Evolutionary conservation across 2,797 vertebrate species (phyloP).

Genomic region (Onychomys leucogaster): DNA sequence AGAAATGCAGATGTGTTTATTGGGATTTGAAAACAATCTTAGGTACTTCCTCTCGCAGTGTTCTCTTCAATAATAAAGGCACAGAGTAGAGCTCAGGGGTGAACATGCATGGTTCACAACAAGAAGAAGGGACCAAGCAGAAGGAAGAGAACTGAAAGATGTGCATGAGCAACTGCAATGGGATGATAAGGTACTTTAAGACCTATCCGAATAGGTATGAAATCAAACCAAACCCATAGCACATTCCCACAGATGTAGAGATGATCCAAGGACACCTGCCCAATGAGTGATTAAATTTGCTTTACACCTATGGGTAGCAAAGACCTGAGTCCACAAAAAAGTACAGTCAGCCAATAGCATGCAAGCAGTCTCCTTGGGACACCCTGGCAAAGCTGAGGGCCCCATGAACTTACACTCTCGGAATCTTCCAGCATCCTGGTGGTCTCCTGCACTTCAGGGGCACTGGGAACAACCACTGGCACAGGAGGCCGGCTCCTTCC

Average conservation of each 20-base stretch:
- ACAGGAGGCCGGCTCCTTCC: conserved; percentile 96
- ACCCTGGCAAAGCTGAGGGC: background rate
- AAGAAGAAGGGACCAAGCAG: background rate
- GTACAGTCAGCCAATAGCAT: background rate
- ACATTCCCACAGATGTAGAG: background rate
- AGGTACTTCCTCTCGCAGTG: background rate
- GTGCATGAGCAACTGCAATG: background rate
- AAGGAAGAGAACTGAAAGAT: background rate
- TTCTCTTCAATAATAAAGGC: background rate
- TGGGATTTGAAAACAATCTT: background rate
- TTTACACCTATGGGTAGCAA: background rate
- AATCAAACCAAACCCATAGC: background rate
- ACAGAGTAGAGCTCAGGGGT: background rate
- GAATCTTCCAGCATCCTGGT: conserved; percentile 97
- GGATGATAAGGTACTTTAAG: background rate
- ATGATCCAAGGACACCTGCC: background rate
- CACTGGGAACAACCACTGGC: conserved; percentile 95
- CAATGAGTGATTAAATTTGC: background rate
- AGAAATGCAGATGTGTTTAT: background rate
- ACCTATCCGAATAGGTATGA: background rate
- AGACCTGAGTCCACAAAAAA: background rate
- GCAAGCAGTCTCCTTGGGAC: background rate
- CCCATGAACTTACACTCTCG: conserved; percentile 93
- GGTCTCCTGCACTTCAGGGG: conserved; percentile 95
- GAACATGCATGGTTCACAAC: background rate